Base-by-base conservation (phyloP, 2,797 vertebrate genomes). In the Periparus ater region DNA sequence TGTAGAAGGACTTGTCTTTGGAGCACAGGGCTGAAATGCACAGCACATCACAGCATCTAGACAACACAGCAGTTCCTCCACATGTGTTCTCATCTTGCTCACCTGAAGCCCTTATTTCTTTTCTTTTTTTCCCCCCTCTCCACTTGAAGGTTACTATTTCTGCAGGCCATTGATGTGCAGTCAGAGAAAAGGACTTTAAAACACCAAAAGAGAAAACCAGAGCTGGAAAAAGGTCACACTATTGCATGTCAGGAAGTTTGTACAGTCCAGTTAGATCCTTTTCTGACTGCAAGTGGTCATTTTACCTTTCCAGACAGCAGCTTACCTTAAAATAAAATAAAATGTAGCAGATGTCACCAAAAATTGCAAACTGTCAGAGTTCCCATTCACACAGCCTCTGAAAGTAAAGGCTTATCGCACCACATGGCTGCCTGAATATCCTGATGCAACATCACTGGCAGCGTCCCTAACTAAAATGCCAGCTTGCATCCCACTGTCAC, bases 301-400 rank as follows among this genome's bases (percentile, higher is more conserved):
- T 93, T 68, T 73, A 95, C 51, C 45, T 65, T 82, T 81, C 62
- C 55, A 94, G 73, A 76, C 36, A 81, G 66, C 40, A 73, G 62
- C 62, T 91, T 72, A 81, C 21, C 82, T 75, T 75, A 58, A 83
- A 91, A 75, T 62, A 83, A 88, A 91, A 88, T 53, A 51, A 76
- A 89, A 88, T 48, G 53, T n/a, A 89, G 72, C 54, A 92, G 82
- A 73, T 58, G 32, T 66, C 60, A 72, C 58, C 42, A 65, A 63
- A 80, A 94, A 90, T 32, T 79, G 38, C n/a, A 40, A 53, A 75
- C 54, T 66, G 36, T 51, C 74, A 88, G 60, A 73, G 57, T 40
- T 54, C 29, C 63, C 12, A 45, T 82, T 79, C 63, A 82, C 2
- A 3, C 17, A 40, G 68, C 21, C 60, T 68, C 58, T 45, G 21